These are phyloP conservation scores for Sturmia bella DNA, from an alignment of 2,888 invertebrate genomes.

Conservation along the genomic window DNA sequence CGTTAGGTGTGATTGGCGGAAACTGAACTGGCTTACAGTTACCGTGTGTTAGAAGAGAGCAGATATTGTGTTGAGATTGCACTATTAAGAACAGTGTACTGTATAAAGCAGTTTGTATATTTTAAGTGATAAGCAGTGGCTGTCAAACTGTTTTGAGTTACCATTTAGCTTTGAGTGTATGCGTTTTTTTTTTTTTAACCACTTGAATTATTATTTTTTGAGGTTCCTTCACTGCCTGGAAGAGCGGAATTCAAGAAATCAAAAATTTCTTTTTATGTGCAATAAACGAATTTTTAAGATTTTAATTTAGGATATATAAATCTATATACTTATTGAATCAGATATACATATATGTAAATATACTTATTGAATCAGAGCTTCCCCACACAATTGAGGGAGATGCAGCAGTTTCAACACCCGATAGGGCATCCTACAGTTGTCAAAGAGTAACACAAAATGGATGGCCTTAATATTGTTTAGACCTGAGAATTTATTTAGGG, in stretches of 20 bases:
- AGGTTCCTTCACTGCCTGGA: not conserved
- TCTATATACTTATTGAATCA: too few relatives aligned
- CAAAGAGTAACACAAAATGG: too few relatives aligned
- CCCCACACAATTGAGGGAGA: too few relatives aligned
- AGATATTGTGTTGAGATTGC: constrained; percentile 28
- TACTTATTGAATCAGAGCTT: too few relatives aligned
- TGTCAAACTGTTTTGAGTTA: constrained; percentile 46
- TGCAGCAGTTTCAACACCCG: too few relatives aligned
- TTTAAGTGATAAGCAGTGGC: constrained; percentile 14
- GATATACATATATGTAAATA: too few relatives aligned
- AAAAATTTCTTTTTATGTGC: not conserved
- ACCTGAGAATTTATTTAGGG: too few relatives aligned
- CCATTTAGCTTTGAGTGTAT: not conserved
- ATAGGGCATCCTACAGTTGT: too few relatives aligned
- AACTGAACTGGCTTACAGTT: not conserved
- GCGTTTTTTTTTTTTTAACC: not conserved
- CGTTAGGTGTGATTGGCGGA: constrained; percentile 66
- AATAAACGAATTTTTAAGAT: not conserved
- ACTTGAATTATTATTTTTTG: constrained; percentile 10
- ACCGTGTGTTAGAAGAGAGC: constrained; percentile 67
- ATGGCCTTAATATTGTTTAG: too few relatives aligned
- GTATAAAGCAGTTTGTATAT: constrained; percentile 17
- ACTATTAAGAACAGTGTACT: constrained; percentile 1
- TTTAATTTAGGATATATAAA: too few relatives aligned
- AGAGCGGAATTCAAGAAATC: not conserved